Evolutionary conservation across 2,888 invertebrate genomes (phyloP).

Genomic region (Rosalia funebris): DNA sequence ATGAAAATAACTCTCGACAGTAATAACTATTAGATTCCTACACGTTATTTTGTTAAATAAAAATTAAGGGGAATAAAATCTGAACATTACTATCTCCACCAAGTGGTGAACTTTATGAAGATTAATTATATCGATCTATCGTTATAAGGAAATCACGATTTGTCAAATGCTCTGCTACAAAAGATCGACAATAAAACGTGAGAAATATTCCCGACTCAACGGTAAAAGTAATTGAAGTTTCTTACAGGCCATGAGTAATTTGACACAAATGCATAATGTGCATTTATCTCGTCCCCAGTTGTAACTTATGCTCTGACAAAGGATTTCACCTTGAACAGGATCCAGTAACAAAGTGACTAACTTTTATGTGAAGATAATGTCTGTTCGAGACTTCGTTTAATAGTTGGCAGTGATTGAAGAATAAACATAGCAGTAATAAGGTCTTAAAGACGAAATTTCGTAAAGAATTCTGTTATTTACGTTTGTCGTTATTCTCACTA

Average conservation of each 20-base stretch:
- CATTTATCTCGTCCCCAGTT: slow-evolving; percentile 23
- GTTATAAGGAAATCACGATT: slow-evolving; percentile 50
- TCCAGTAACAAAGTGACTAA: not conserved
- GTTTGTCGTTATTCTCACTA: too few species aligned
- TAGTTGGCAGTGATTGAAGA: not conserved
- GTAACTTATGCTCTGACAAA: not conserved
- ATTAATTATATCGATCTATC: slow-evolving; percentile 47
- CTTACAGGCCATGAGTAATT: slow-evolving; percentile 46
- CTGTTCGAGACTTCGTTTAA: not conserved
- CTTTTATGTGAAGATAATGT: not conserved
- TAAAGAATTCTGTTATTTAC: too few species aligned
- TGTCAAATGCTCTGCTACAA: slow-evolving; percentile 49
- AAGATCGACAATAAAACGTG: slow-evolving; percentile 48
- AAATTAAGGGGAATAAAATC: too few species aligned
- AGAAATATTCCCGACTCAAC: slow-evolving; percentile 48
- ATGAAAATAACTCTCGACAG: too few species aligned
- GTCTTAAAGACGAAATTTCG: too few species aligned
- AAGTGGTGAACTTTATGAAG: slow-evolving; percentile 32
- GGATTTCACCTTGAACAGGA: not conserved
- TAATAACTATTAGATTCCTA: too few species aligned
- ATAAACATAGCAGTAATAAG: too few species aligned
- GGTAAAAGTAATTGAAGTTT: slow-evolving; percentile 48
- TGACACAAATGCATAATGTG: slow-evolving; percentile 40
- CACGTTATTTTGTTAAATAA: too few species aligned
- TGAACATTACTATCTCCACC: slow-evolving; percentile 32